Base-by-base conservation (phyloP, 1,140 invertebrate species). In the Maniola jurtina region DNA sequence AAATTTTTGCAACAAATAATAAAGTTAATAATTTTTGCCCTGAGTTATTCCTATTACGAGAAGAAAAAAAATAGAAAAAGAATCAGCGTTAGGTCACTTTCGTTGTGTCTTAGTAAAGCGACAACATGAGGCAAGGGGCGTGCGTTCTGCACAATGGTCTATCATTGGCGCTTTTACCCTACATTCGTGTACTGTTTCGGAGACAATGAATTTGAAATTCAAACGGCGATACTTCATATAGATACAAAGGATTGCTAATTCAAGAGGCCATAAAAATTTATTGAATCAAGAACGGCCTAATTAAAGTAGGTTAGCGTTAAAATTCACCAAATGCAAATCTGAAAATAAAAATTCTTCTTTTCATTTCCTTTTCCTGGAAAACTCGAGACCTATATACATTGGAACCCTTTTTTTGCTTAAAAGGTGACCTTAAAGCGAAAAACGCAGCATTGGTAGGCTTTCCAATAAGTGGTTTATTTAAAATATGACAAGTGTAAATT, bases 91-190 rank as follows among this genome's bases (percentile, higher is more conserved):
- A 55, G 54, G 33, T 52, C 25, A 55, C 25, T 55, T 55, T 55
- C 35, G 25, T 13, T 34, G 13, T 16, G 15, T n/a, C 10, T 4
- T 5, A 13, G 34, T 16, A 55, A 55, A 4, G 34, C 9, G 88
- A 90, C 84, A 87, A 84, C 77, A 83, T 57, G 73, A 60, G 54
- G 56, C 66, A 68, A 71, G 79, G 84, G 83, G 82, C 77, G 76
- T 71, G 63, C 66, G 68, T 50, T 64, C 71, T n/a, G 70, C 47
- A 90, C 84, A 88, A 88, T 88, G 77, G 74, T 56, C 85, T 69
- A 81, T 90, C 75, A 86, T 87, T 79, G 82, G 71, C 68, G 72
- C 76, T 68, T 75, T 76, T 81, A 80, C 81, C 79, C 81, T 72
- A 80, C 73, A 76, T 82, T 72, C 72, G 66, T 76, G 68, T 68